Evolutionary conservation across 2,113 vertebrate genomes (phyloP), one percentile per base, ranked within the genome.

Genomic region (Agapornis roseicollis): DNA sequence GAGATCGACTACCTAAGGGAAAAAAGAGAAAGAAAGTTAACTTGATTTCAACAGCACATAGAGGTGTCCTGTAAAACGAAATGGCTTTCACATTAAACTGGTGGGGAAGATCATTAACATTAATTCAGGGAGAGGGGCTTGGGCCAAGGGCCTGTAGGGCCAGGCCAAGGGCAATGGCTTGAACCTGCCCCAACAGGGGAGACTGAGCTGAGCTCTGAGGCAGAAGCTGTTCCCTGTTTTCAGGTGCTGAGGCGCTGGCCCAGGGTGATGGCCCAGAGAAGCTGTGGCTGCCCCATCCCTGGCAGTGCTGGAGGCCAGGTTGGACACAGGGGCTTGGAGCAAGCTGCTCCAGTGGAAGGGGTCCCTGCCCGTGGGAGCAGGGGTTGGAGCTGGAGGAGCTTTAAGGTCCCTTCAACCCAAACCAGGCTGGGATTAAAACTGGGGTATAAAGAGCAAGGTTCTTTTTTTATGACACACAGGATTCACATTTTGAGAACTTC

Each of bases 1-100:
- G 90, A 99, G 98, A 97, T 99, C 98, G 8, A 98, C 99, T 87
- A 98, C 98, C 99, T 99, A 95, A 39, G 79, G 70, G 68, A 50
- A 72, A 95, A 96, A 94, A 64, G 37, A 56, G 53, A 77, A 35
- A 93, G 24, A 23, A 71, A n/a, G 10, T 50, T 17, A 22, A 49
- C 41, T 84, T 31, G 33, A 29, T 68, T 78, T 47, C 33, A 41
- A 58, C 47, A 55, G 16, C 9, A 22, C 4, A 47, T 42, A 1
- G 13, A 73, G 50, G 17, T 86, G 31, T 17, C 18, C 31, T 53
- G 19, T 49, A 52, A 76, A 83, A 72, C 16, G 17, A 39, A 72
- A 44, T 2, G 2, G 39, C 35, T 91, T 42, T 37, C 42, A 56
- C 28, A 46, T 44, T 58, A 66, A 71, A 49, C 17, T 44, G 20